Evolutionary conservation across 2,888 invertebrate genomes (phyloP).

Genomic region (Neocrepidodera transversa): DNA sequence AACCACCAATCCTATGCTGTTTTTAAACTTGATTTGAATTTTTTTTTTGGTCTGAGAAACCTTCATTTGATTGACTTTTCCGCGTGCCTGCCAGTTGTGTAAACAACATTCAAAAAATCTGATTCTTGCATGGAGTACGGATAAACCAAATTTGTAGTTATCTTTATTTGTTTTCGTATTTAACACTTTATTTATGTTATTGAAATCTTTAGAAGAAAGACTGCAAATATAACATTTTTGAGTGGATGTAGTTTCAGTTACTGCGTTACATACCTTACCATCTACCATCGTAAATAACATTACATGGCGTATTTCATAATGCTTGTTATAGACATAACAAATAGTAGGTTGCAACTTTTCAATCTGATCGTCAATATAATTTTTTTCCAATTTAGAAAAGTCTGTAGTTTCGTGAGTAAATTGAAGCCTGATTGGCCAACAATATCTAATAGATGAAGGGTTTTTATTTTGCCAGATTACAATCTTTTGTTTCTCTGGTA

Average conservation of each 20-base stretch:
- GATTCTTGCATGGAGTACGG: slow-evolving; percentile 27
- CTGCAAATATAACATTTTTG: slow-evolving; percentile 21
- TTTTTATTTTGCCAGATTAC: not conserved
- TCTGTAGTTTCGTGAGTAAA: no score
- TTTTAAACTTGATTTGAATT: slow-evolving; percentile 29
- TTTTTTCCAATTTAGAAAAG: not conserved
- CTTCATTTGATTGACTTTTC: slow-evolving; percentile 11
- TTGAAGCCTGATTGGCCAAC: not conserved
- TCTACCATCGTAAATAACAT: no score
- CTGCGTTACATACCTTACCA: slow-evolving; percentile 22
- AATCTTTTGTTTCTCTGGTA: not conserved
- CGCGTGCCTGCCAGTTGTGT: slow-evolving; percentile 21
- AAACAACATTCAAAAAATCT: slow-evolving; percentile 26
- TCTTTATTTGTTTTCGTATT: not conserved
- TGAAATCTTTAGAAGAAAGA: slow-evolving; percentile 22
- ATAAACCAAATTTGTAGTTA: slow-evolving; percentile 19
- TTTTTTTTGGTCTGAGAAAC: slow-evolving; percentile 6
- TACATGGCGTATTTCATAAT: no score
- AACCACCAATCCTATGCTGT: not conserved
- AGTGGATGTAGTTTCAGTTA: slow-evolving; percentile 6
- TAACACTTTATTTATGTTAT: slow-evolving; percentile 16
- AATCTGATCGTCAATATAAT: not conserved
- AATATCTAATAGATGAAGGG: not conserved
- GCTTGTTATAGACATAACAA: not conserved
- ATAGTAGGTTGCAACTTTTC: not conserved